Conservation (phyloP, 2,888 invertebrate species). For the Kryphioiulus occultus region DNA sequence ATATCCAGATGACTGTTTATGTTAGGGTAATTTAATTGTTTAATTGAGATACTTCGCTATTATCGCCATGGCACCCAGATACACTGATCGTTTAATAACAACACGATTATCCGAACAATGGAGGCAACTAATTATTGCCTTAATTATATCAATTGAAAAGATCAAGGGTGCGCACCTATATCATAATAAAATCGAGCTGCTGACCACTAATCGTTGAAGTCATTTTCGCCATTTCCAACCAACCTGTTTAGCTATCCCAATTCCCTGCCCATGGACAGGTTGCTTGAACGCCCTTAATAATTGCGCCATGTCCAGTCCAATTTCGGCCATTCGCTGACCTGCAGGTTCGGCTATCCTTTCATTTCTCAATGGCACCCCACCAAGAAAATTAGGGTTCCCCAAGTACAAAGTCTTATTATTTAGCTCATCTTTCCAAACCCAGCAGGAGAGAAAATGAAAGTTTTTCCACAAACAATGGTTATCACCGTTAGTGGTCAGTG, state of each 20-base stretch:
- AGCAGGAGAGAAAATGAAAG: neutral
- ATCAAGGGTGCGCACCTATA: neutral
- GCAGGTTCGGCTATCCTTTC: neutral
- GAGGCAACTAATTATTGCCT: neutral
- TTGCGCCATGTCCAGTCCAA: neutral
- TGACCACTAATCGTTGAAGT: neutral
- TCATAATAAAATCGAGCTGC: neutral
- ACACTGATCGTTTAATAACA: neutral
- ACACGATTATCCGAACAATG: conserved; percentile 30
- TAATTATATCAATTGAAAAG: conserved; percentile 1
- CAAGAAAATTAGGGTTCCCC: conserved; percentile 3
- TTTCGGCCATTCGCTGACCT: conserved; percentile 3
- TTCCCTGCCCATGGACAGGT: neutral
- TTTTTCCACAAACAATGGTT: conserved; percentile 33
- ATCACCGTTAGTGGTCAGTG: conserved; percentile 60
- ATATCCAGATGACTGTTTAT: neutral
- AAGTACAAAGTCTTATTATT: neutral
- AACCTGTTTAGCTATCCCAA: neutral
- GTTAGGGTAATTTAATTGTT: neutral
- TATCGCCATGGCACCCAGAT: neutral
- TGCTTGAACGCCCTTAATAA: neutral
- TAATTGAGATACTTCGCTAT: neutral
- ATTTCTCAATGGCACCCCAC: neutral
- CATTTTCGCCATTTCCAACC: neutral
- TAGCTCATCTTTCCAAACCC: neutral